Evolutionary conservation across 2,888 invertebrate genomes (phyloP), one percentile per base, ranked within the genome.

Genomic region (Tanaodytes sp.): DNA sequence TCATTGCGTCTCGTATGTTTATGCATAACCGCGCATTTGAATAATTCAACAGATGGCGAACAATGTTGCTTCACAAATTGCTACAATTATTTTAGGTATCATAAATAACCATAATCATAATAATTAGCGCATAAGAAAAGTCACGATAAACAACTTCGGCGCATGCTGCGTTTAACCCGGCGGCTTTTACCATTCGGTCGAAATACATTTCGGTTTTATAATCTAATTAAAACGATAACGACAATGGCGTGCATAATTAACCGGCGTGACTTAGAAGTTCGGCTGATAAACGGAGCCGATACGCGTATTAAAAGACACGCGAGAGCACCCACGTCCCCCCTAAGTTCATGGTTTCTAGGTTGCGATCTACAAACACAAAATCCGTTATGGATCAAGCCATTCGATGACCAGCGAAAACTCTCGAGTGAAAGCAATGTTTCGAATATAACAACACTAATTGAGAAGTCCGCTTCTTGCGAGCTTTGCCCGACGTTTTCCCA

Each of bases 291-390:
- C 19, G 31, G 37, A 52, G 59, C 58, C 58, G 37, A 66, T 63
- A 45, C 27, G 49, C 64, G 52, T 20, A 43, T 16, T 52, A 40
- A 39, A 48, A 20, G 31, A 51, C 57, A 59, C 40, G 67, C 59
- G 36, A 46, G 19, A 23, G 23, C 20, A 43, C 42, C 39, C 27
- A 40, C 31, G 61, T 40, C 57, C 54, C 14, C 36, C 45, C 40
- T 67, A 73, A 65, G 72, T 83, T 82, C 75, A 77, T 68, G 80
- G 80, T 83, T 84, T 82, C 80, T 83, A 77, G 83, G 83, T 81
- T 82, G 78, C 69, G 80, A 78, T 79, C 78, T 80, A 77, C 74
- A 76, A 73, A 74, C 72, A 73, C 71, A 66, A 76, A 77, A 80
- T 81, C 81, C 82, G 81, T 80, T 79, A 80, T 75, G 71, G 57